These are phyloP conservation scores for Hirtodrosophila histrioides DNA, from an alignment of 2,888 invertebrate species.

Conservation along the genomic window DNA sequence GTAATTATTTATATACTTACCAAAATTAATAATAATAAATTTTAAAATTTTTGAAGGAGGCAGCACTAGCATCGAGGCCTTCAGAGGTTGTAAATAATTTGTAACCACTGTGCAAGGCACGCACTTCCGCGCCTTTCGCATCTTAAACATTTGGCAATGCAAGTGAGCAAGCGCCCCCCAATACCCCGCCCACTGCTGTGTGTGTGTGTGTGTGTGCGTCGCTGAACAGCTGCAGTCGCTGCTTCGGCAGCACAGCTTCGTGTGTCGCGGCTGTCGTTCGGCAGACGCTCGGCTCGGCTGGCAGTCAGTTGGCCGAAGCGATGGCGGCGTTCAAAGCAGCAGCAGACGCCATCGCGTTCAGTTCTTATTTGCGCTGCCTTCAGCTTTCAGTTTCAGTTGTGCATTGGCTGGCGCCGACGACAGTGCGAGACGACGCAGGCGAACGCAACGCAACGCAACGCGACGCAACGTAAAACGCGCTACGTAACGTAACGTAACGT, in stretches of 20 bases:
- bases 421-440: slow-evolving; percentile 31
- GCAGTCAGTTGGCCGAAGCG: slow-evolving; percentile 26
- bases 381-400: slow-evolving; percentile 65
- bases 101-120: slow-evolving; percentile 46
- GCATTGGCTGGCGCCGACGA: slow-evolving; percentile 64
- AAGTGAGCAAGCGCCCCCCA: slow-evolving; percentile 57
- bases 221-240: slow-evolving; percentile 49
- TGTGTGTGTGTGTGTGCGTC: slow-evolving; percentile 14
- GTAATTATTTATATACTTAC: background rate
- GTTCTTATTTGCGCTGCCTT: slow-evolving; percentile 43
- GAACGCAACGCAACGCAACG: slow-evolving; percentile 18
- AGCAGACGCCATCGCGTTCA: slow-evolving; percentile 54
- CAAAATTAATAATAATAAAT: too few species aligned
- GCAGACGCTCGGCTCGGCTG: background rate
- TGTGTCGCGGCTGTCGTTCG: slow-evolving; percentile 5
- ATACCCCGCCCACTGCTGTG: slow-evolving; percentile 4
- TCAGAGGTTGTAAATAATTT: background rate
- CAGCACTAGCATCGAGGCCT: too few species aligned
- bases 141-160: slow-evolving; percentile 65
- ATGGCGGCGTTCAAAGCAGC: slow-evolving; percentile 60
- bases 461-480: slow-evolving; percentile 24
- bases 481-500: slow-evolving; percentile 38
- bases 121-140: slow-evolving; percentile 48
- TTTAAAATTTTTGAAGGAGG: too few species aligned
- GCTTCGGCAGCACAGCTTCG: slow-evolving; percentile 38